Percentiles rank a stretch among this genome's conserved stretches.
phyloP scores from a whole-genome alignment of 2,113 vertebrate species.

The Embiotoca jacksoni region DNA sequence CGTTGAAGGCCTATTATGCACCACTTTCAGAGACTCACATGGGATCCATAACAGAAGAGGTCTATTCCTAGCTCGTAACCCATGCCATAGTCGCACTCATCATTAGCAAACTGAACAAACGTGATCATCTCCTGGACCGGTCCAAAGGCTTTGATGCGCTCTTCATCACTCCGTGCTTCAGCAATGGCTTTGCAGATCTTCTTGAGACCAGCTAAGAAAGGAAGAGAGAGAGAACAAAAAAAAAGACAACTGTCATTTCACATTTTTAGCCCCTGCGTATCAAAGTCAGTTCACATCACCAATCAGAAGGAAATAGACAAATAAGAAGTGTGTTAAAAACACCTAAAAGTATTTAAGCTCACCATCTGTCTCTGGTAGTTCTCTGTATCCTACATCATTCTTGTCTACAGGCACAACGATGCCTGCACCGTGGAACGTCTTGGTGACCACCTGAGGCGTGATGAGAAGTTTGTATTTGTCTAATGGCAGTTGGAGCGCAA shows the following conservation, averaged over 20 bases:
- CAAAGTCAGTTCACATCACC: neutral
- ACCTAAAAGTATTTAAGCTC: conserved; percentile 37
- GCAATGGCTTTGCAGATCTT: conserved; percentile 93
- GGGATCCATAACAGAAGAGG: conserved; percentile 95
- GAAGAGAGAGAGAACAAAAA: neutral
- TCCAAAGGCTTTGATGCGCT: conserved; percentile 92
- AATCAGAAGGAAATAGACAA: neutral
- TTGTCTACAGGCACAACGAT: conserved; percentile 96
- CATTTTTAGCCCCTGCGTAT: no score
- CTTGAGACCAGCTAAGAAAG: conserved; percentile 85
- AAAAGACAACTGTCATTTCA: neutral
- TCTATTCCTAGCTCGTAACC: conserved; percentile 95
- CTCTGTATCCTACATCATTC: conserved; percentile 96
- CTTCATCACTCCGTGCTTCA: conserved; percentile 89
- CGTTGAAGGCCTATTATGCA: neutral
- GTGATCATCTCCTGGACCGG: conserved; percentile 97
- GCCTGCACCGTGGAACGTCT: conserved; percentile 94
- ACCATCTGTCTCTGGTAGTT: conserved; percentile 96
- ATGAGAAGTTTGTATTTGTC: neutral
- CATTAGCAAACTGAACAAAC: conserved; percentile 97
- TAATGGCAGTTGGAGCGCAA: neutral
- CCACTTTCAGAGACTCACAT: conserved; percentile 85
- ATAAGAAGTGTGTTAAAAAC: neutral
- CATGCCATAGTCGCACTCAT: conserved; percentile 99
- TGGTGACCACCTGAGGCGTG: conserved; percentile 89